A percentile compares a stretch with the other conserved stretches of the same genome.
Conservation (phyloP, 2,797 vertebrate genomes). For the Hafferia zeledoni region DNA sequence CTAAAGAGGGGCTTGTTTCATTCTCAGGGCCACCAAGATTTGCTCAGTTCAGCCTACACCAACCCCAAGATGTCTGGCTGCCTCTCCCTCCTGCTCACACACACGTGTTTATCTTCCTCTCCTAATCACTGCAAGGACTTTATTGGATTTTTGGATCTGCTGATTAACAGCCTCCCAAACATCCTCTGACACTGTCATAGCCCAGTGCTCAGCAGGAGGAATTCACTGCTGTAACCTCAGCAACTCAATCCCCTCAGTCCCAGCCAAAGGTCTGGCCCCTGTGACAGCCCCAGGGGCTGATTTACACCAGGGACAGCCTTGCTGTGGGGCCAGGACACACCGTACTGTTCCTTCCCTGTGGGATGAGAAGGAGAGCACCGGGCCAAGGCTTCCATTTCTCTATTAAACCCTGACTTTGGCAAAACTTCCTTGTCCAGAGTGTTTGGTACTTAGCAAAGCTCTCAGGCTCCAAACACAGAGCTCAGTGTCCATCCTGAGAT, state of each 20-base stretch:
- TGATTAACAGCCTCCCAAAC: background rate
- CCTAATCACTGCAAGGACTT: background rate
- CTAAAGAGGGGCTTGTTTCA: background rate
- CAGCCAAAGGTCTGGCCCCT: background rate
- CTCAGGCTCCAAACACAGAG: background rate
- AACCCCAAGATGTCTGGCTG: background rate
- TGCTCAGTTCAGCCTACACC: background rate
- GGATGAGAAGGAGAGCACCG: background rate
- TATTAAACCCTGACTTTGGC: background rate
- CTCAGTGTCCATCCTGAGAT: background rate
- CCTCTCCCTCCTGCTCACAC: background rate
- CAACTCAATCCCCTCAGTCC: background rate
- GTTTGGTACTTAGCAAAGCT: background rate
- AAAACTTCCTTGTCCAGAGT: background rate
- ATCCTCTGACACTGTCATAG: background rate
- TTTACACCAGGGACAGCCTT: background rate
- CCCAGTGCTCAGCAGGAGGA: background rate
- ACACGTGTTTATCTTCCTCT: background rate
- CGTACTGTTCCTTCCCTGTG: background rate
- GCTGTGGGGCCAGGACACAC: background rate
- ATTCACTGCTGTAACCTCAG: background rate
- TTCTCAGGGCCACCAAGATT: background rate
- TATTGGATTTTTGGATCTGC: background rate
- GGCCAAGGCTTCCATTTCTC: conserved; percentile 43
- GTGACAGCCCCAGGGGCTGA: background rate